phyloP scores from a whole-genome alignment of 2,797 vertebrate species.

The Sebastes iracundus region DNA sequence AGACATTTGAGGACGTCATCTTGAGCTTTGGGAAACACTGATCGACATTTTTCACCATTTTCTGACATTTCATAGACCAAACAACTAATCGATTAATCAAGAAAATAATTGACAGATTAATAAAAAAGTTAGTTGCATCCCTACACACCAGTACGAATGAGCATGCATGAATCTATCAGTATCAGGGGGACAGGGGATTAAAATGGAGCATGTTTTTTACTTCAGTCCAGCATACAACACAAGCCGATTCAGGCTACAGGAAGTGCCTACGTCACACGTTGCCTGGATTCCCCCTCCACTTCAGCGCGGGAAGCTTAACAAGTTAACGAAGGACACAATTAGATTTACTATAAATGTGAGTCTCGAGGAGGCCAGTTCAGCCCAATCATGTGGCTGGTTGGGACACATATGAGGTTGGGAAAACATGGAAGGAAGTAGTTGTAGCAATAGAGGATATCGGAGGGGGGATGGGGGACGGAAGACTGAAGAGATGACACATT shows the following conservation, averaged over 20 bases:
- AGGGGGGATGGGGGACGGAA: not conserved
- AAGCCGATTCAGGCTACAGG: conserved; percentile 19
- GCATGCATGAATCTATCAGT: not conserved
- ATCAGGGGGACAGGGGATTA: not conserved
- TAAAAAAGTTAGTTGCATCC: too few species aligned
- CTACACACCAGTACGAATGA: not conserved
- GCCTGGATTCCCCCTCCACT: not conserved
- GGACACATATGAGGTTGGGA: conserved; percentile 19
- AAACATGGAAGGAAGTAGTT: not conserved
- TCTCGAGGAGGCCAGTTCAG: conserved; percentile 58
- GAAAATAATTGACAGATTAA: too few species aligned
- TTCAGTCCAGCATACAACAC: not conserved
- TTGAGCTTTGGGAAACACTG: too few species aligned
- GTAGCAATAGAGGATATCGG: not conserved
- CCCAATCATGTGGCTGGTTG: conserved; percentile 39
- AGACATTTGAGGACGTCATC: too few species aligned
- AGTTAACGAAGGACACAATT: conserved; percentile 70
- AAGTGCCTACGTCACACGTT: conserved; percentile 13
- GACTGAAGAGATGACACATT: not conserved
- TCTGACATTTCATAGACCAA: too few species aligned
- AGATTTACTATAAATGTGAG: conserved; percentile 78
- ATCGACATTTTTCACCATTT: too few species aligned
- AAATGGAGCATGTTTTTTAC: not conserved
- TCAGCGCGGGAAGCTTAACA: conserved; percentile 45
- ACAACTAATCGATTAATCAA: rapidly evolving